A percentile compares a stretch with the other conserved stretches of the same genome.
phyloP scores from a whole-genome alignment of 2,113 vertebrate genomes.

The Hystrix cristata region DNA sequence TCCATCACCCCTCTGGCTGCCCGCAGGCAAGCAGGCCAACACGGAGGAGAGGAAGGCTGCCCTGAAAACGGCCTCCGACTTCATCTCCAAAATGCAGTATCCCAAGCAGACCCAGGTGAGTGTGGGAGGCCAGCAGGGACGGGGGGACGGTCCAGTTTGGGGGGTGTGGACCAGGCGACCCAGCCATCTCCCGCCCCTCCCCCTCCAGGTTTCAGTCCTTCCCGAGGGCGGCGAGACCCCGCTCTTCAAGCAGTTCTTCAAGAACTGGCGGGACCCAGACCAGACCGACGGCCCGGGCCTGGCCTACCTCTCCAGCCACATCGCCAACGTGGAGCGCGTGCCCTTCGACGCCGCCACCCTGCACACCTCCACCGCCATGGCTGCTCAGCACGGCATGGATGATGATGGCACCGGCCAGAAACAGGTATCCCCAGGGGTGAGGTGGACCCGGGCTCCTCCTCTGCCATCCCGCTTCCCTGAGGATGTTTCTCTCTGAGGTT shows the following conservation, averaged over 20 bases:
- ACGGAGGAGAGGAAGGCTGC: slow-evolving; percentile 95
- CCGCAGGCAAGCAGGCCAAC: slow-evolving; percentile 94
- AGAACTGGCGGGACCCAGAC: slow-evolving; percentile 97
- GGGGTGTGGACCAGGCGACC: neutral
- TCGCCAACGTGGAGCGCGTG: slow-evolving; percentile 96
- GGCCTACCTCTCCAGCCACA: slow-evolving; percentile 94
- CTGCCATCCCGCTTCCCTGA: neutral
- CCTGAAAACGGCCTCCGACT: slow-evolving; percentile 95
- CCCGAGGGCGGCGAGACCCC: slow-evolving; percentile 97
- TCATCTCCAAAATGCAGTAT: slow-evolving; percentile 98
- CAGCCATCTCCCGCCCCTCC: neutral
- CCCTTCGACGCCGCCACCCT: slow-evolving; percentile 94
- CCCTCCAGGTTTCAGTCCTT: slow-evolving; percentile 92
- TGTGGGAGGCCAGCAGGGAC: neutral
- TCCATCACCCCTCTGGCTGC: neutral
- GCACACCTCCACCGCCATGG: slow-evolving; percentile 95
- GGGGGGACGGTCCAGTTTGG: neutral
- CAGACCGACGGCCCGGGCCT: slow-evolving; percentile 95
- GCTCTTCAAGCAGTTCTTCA: slow-evolving; percentile 99
- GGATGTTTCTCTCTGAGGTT: neutral
- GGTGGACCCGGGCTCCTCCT: accelerated
- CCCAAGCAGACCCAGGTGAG: slow-evolving; percentile 95
- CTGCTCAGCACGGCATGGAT: slow-evolving; percentile 98
- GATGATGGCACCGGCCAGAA: slow-evolving; percentile 95
- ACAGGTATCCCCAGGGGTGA: slow-evolving; percentile 84